Evolutionary conservation across 2,113 vertebrate genomes (phyloP).

Genomic region (Tursiops truncatus): DNA sequence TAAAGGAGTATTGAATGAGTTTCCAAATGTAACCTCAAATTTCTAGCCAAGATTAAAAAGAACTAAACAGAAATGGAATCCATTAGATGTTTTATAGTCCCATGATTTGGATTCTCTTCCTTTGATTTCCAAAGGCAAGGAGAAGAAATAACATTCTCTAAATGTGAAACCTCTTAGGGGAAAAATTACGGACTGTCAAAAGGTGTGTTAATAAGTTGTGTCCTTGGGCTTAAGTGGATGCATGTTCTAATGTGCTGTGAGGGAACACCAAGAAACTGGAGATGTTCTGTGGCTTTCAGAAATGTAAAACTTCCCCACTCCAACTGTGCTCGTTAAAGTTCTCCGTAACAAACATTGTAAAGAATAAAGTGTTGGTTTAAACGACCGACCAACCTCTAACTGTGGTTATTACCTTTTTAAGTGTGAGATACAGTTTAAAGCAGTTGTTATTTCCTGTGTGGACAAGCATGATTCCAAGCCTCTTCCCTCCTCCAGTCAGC

Average conservation of each 20-base stretch:
- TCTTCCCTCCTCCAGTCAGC: neutral
- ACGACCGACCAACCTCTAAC: constrained; percentile 42
- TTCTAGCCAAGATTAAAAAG: neutral
- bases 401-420: constrained; percentile 38
- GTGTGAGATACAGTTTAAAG: neutral
- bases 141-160: neutral
- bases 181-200: constrained; percentile 3
- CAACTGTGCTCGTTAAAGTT: constrained; percentile 63
- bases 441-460: constrained; percentile 23
- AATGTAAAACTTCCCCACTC: constrained; percentile 48
- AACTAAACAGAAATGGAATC: neutral
- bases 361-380: constrained; percentile 57
- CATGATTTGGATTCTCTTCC: neutral
- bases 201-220: neutral
- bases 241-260: neutral
- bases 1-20: neutral
- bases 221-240: constrained; percentile 36
- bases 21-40: neutral
- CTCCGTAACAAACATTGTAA: constrained; percentile 40
- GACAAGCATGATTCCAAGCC: neutral
- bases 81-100: neutral
- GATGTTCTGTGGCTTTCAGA: constrained; percentile 54
- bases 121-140: neutral
- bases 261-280: constrained; percentile 44
- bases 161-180: neutral